Evolutionary conservation across 2,797 vertebrate genomes (phyloP), one percentile per base, ranked within the genome.

Genomic region (Harpagifer antarcticus): DNA sequence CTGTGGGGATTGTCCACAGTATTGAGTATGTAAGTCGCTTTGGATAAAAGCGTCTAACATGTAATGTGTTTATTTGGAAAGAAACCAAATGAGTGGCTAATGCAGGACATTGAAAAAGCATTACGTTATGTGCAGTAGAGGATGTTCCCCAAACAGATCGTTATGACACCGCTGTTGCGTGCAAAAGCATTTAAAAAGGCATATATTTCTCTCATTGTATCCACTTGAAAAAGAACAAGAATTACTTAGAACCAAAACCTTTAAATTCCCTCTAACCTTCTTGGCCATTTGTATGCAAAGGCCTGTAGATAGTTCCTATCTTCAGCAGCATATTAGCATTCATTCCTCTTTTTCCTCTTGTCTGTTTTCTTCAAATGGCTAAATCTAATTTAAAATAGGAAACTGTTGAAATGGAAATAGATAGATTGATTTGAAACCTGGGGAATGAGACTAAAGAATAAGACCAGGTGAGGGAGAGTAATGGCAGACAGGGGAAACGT

Each of bases 321-420:
- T 45, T 54, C 44, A 43, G 62, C 43, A 49, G 47, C 57, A 42
- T 54, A 76, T 85, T 81, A 70, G 50, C 61, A 79, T 82, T 82
- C 68, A 84, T 68, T 14, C 66, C 13, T 17, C 52, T 74, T 78
- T 16, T 57, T 61, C 76, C 48, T 53, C 59, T 58, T 37, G 40
- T 61, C 53, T 33, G 52, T 15, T 62, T 61, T 73, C 53, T 50
- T 44, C 69, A 68, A 78, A 76, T 69, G 52, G 19, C 16, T 55
- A 40, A 65, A 77, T 81, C 70, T 77, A 61, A 76, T 85, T 85
- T 87, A 40, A 37, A 57, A 77, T 37, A 40, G 20, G 48, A 74
- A 79, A 73, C n/a, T 76, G 68, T 60, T 57, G 20, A 72, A 78
- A 79, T 42, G 61, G 50, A 81, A 70, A 63, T 11, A 23, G 55